These are phyloP conservation scores for Pseudorhombus dupliciocellatus DNA, from an alignment of 2,113 vertebrate species.

Conservation along the genomic window DNA sequence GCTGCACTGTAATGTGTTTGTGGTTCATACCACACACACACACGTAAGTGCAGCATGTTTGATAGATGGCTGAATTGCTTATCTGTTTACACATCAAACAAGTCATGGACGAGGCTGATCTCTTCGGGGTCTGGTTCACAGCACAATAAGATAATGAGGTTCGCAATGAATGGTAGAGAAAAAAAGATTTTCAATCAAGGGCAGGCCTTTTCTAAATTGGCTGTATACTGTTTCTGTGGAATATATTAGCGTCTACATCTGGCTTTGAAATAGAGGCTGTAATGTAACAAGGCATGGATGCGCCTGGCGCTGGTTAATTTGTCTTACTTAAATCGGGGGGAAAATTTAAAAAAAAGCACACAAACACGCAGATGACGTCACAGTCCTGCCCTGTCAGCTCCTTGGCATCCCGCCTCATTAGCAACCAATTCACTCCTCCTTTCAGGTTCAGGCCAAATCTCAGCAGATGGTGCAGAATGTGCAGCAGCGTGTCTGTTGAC, in stretches of 20 bases:
- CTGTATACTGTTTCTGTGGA: slow-evolving; percentile 36
- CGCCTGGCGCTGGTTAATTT: not conserved
- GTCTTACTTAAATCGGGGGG: not conserved
- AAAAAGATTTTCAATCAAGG: slow-evolving; percentile 60
- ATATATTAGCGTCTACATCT: slow-evolving; percentile 51
- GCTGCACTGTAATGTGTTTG: slow-evolving; percentile 20
- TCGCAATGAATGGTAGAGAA: slow-evolving; percentile 65
- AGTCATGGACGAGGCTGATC: slow-evolving; percentile 60
- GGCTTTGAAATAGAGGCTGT: slow-evolving; percentile 59
- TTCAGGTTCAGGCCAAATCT: slow-evolving; percentile 38
- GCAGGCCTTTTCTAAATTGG: slow-evolving; percentile 48
- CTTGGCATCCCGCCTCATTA: slow-evolving; percentile 29
- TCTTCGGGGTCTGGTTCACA: slow-evolving; percentile 58
- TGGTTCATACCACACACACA: slow-evolving; percentile 2
- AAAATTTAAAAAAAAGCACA: not conserved
- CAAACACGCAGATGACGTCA: not conserved
- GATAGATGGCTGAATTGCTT: slow-evolving; percentile 48
- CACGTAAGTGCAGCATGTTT: slow-evolving; percentile 3
- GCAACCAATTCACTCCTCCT: slow-evolving; percentile 34
- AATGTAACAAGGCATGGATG: slow-evolving; percentile 20
- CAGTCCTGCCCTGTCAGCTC: slow-evolving; percentile 1
- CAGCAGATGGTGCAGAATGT: slow-evolving; percentile 44
- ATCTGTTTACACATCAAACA: slow-evolving; percentile 69
- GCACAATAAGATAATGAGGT: slow-evolving; percentile 64
- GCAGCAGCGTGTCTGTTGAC: slow-evolving; percentile 29